phyloP scores from a whole-genome alignment of 1,140 invertebrate genomes.

The Grapholita molesta region DNA sequence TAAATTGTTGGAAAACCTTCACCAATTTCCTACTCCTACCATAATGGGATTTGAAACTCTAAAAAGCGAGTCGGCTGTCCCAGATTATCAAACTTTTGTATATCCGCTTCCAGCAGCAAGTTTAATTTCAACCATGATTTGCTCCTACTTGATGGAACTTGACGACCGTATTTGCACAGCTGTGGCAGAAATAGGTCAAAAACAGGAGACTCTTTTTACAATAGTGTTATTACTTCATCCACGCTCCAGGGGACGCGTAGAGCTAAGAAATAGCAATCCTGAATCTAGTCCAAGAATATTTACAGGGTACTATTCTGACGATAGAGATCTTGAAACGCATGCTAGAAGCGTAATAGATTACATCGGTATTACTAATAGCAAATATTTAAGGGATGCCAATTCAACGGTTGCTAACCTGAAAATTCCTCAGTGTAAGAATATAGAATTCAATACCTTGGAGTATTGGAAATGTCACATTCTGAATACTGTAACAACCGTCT shows the following conservation, averaged over 20 bases:
- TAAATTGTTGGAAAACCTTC: constrained; percentile 18
- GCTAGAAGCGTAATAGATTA: constrained; percentile 86
- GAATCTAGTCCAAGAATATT: constrained; percentile 91
- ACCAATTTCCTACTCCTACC: constrained; percentile 23
- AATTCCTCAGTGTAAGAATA: constrained; percentile 69
- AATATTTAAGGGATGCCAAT: constrained; percentile 77
- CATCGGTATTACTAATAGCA: constrained; percentile 74
- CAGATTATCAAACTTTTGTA: constrained; percentile 34
- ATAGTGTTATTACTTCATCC: constrained; percentile 89
- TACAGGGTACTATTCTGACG: constrained; percentile 90
- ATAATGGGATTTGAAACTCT: constrained; percentile 28
- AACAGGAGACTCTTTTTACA: constrained; percentile 86
- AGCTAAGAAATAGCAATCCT: constrained; percentile 87
- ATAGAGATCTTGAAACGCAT: constrained; percentile 85
- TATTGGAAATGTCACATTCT: constrained; percentile 81
- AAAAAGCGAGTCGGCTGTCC: constrained; percentile 25
- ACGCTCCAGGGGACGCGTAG: constrained; percentile 86
- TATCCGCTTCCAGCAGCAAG: constrained; percentile 49
- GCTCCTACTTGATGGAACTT: constrained; percentile 82
- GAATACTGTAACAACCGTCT: constrained; percentile 51
- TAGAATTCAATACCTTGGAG: constrained; percentile 80
- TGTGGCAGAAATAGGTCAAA: constrained; percentile 79
- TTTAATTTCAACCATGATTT: constrained; percentile 82
- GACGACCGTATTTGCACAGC: constrained; percentile 69
- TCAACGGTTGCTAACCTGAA: constrained; percentile 61